These are phyloP conservation scores for Camptogramma bilineatum DNA, from an alignment of 2,888 invertebrate species.

Conservation along the genomic window DNA sequence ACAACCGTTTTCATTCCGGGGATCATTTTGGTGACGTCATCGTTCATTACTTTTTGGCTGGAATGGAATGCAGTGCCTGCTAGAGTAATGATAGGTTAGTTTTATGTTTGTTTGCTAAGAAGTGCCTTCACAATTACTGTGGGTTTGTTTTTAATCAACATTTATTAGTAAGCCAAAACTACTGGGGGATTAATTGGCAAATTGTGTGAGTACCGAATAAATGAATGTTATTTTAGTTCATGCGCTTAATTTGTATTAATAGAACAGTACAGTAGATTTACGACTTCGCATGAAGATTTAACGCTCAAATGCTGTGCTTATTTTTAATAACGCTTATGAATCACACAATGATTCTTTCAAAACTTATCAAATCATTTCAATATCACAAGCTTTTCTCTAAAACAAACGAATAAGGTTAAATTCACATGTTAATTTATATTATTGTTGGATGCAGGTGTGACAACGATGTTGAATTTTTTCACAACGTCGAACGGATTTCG, in stretches of 20 bases:
- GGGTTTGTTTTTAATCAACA: conserved; percentile 37
- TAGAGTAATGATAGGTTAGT: conserved; percentile 97
- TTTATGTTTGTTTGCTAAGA: conserved; percentile 59
- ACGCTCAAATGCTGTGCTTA: conserved; percentile 29
- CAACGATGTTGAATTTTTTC: conserved; percentile 99
- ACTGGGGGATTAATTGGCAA: conserved; percentile 29
- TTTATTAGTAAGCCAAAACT: conserved; percentile 34
- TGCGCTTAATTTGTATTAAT: conserved; percentile 28
- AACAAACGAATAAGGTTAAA: neutral
- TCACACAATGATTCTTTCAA: conserved; percentile 8
- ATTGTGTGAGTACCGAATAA: conserved; percentile 38
- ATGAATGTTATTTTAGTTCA: conserved; percentile 25
- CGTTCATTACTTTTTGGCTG: conserved; percentile 98
- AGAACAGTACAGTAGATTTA: conserved; percentile 5
- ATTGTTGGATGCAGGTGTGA: conserved; percentile 89
- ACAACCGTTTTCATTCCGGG: conserved; percentile 98
- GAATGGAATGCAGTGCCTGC: conserved; percentile 99
- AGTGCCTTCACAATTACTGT: conserved; percentile 34
- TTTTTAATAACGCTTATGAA: conserved; percentile 17
- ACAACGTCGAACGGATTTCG: conserved; percentile 97
- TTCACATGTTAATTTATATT: conserved; percentile 20
- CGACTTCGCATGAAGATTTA: conserved; percentile 20
- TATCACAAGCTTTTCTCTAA: conserved; percentile 19
- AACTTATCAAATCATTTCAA: conserved; percentile 2
- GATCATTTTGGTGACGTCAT: conserved; percentile 97